Evolutionary conservation across 2,888 invertebrate species (phyloP).

Genomic region (Drosophila algonquin): DNA sequence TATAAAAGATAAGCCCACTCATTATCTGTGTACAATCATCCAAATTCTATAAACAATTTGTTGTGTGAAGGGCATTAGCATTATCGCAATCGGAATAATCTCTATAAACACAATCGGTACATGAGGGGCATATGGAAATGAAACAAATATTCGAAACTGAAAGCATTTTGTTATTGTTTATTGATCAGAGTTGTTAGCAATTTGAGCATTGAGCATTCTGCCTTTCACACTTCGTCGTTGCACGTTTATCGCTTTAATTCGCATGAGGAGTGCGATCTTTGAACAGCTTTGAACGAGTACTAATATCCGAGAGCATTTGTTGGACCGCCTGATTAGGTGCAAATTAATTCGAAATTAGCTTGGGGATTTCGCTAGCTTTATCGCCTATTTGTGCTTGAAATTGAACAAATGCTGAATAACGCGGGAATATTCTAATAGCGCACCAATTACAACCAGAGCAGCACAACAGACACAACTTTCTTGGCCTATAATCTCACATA

Average conservation of each 20-base stretch:
- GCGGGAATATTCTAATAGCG: slow-evolving; percentile 32
- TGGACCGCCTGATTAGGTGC: slow-evolving; percentile 45
- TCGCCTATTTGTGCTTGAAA: slow-evolving; percentile 31
- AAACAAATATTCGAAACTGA: slow-evolving; percentile 33
- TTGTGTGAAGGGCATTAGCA: slow-evolving; percentile 50
- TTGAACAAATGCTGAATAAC: slow-evolving; percentile 30
- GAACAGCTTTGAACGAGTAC: not conserved
- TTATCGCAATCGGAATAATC: slow-evolving; percentile 13
- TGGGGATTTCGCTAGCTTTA: slow-evolving; percentile 12
- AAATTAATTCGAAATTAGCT: slow-evolving; percentile 59
- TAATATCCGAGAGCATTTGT: slow-evolving; percentile 8
- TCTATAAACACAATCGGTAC: slow-evolving; percentile 29
- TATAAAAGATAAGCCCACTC: slow-evolving; percentile 9
- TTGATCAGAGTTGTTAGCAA: slow-evolving; percentile 43
- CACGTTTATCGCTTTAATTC: slow-evolving; percentile 34
- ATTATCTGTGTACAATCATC: slow-evolving; percentile 9
- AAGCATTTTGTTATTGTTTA: slow-evolving; percentile 33
- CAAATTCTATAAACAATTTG: slow-evolving; percentile 10
- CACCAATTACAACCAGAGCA: slow-evolving; percentile 27
- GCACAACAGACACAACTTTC: slow-evolving; percentile 4
- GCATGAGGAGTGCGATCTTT: not conserved
- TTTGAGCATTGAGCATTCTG: slow-evolving; percentile 25
- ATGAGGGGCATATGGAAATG: slow-evolving; percentile 2
- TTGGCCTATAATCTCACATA: slow-evolving; percentile 36
- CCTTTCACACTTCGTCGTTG: slow-evolving; percentile 47